These are phyloP conservation scores for Lamellibrachia luymesi DNA, from an alignment of 1,140 invertebrate genomes.

Conservation along the genomic window DNA sequence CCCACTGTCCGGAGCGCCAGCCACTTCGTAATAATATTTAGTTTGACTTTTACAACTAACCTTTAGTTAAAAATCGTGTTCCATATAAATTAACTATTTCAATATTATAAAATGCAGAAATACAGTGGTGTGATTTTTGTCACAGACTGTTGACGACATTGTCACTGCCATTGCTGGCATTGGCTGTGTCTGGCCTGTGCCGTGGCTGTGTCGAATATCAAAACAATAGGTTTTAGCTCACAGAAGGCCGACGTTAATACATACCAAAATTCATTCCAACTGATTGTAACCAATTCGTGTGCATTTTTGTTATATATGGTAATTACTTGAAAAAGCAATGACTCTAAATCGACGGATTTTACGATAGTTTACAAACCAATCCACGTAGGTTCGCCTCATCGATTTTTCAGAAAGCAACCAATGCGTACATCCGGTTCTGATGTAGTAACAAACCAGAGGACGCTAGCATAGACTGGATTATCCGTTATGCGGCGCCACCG, in stretches of 20 bases:
- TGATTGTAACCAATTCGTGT: not conserved
- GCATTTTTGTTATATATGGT: not conserved
- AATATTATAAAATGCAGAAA: too few relatives aligned
- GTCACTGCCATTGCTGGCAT: not conserved
- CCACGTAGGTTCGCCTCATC: not conserved
- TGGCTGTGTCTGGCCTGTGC: not conserved
- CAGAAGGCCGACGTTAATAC: not conserved
- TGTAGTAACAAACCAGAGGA: not conserved
- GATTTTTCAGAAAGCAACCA: slow-evolving; percentile 5
- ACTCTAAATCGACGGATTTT: not conserved
- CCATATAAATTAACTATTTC: too few relatives aligned
- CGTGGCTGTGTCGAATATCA: not conserved
- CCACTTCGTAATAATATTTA: too few relatives aligned
- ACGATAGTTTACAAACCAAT: not conserved
- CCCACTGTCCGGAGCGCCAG: too few relatives aligned
- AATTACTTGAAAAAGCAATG: not conserved
- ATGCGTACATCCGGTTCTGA: not conserved
- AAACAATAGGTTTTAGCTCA: not conserved
- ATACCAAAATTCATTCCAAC: not conserved
- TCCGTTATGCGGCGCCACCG: not conserved
- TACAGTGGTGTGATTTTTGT: not conserved
- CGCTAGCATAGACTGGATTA: not conserved
- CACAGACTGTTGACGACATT: not conserved
- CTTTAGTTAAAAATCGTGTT: too few relatives aligned
- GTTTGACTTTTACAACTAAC: too few relatives aligned